A percentile compares a stretch with the other conserved stretches of the same genome.
phyloP scores from a whole-genome alignment of 2,888 invertebrate species.

The Halictus quadricinctus region DNA sequence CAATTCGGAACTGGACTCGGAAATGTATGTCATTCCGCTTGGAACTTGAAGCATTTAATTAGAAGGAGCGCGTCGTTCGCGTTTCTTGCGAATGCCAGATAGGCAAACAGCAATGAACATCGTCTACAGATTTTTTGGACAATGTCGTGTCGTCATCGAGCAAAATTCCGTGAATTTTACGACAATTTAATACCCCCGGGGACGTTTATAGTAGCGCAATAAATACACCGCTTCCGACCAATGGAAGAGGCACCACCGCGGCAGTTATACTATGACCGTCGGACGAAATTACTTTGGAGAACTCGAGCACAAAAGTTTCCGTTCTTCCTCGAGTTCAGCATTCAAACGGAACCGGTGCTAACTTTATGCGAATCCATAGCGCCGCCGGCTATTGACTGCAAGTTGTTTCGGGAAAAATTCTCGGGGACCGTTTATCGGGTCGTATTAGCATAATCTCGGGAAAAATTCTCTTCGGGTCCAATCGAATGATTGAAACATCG shows the following conservation, averaged over 20 bases:
- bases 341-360: slow-evolving; percentile 24
- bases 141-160: slow-evolving; percentile 45
- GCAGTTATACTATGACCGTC: slow-evolving; percentile 3
- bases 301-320: slow-evolving; percentile 26
- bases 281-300: slow-evolving; percentile 48
- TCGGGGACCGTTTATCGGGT: background rate
- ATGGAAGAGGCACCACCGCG: slow-evolving; percentile 38
- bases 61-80: slow-evolving; percentile 14
- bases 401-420: background rate
- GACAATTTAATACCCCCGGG: slow-evolving; percentile 61
- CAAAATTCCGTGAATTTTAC: slow-evolving; percentile 65
- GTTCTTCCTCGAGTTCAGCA: background rate
- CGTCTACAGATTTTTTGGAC: slow-evolving; percentile 32
- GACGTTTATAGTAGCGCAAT: slow-evolving; percentile 62
- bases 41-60: slow-evolving; percentile 37
- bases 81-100: background rate
- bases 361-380: background rate
- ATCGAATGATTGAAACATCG: no score
- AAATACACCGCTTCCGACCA: slow-evolving; percentile 62
- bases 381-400: background rate
- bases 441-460: background rate
- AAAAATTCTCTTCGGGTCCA: no score
- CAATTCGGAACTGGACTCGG: slow-evolving; percentile 27
- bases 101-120: slow-evolving; percentile 28
- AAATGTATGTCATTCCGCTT: slow-evolving; percentile 33